A percentile compares a stretch with the other conserved stretches of the same genome.
phyloP scores from a whole-genome alignment of 2,113 vertebrate species.

The Phodopus roborovskii region DNA sequence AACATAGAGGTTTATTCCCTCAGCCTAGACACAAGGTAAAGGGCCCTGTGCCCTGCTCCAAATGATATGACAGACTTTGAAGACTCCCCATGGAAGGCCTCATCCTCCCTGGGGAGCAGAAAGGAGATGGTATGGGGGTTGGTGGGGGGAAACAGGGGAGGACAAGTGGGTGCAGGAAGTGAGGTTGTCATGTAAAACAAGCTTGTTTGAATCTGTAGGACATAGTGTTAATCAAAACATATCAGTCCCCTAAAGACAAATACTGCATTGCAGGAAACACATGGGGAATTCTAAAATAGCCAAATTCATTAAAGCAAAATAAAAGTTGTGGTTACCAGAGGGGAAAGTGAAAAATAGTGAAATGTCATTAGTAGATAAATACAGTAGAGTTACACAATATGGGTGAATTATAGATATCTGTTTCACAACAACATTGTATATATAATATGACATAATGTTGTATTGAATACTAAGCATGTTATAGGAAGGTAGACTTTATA shows the following conservation, averaged over 20 bases:
- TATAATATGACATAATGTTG: not conserved
- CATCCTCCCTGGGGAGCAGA: too few relatives aligned
- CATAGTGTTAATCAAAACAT: not conserved
- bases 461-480: not conserved
- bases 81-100: too few relatives aligned
- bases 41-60: too few relatives aligned
- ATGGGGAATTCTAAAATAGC: not conserved
- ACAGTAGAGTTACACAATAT: not conserved
- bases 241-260: not conserved
- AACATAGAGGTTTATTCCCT: too few relatives aligned
- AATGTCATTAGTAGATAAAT: not conserved
- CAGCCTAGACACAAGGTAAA: too few relatives aligned
- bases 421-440: not conserved
- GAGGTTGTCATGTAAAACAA: not conserved
- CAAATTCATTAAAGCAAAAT: not conserved
- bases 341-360: not conserved
- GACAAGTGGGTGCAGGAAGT: too few relatives aligned
- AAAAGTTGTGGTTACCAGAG: not conserved
- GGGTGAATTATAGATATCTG: not conserved
- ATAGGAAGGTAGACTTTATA: not conserved
- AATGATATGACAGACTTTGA: too few relatives aligned
- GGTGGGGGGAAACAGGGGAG: too few relatives aligned
- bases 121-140: too few relatives aligned
- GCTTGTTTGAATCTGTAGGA: not conserved
- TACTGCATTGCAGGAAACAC: not conserved